Conservation (phyloP, 2,888 invertebrate species). For the Ommatoiulus sabulosus region DNA sequence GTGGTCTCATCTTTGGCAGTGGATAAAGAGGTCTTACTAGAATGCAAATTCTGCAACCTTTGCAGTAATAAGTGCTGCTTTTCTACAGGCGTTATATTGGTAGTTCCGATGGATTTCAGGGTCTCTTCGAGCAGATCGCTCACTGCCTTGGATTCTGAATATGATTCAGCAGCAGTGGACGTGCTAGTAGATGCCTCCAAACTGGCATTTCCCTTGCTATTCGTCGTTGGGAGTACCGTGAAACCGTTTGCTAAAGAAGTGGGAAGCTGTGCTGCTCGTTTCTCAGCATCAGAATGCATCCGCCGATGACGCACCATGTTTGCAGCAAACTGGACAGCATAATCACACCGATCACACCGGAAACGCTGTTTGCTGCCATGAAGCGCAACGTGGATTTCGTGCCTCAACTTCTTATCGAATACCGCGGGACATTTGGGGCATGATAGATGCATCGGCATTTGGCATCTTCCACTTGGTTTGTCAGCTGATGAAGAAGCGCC, state of each 20-base stretch:
- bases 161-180: neutral
- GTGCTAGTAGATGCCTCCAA: constrained; percentile 52
- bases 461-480: neutral
- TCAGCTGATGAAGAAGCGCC: constrained; percentile 58
- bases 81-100: constrained; percentile 73
- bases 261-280: constrained; percentile 60
- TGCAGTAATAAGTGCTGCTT: constrained; percentile 73
- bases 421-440: constrained; percentile 89
- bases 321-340: constrained; percentile 87
- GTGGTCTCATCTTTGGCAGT: constrained; percentile 61
- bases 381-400: constrained; percentile 82
- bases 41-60: constrained; percentile 66
- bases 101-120: constrained; percentile 47
- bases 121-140: constrained; percentile 51
- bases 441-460: constrained; percentile 77
- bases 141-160: constrained; percentile 33
- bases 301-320: constrained; percentile 85
- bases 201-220: neutral
- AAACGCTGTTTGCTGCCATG: constrained; percentile 87
- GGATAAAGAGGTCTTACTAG: constrained; percentile 65
- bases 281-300: constrained; percentile 73
- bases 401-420: constrained; percentile 86
- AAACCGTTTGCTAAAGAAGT: constrained; percentile 59
- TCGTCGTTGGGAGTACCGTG: constrained; percentile 9
- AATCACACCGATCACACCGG: constrained; percentile 86